Percentiles rank a stretch among this genome's conserved stretches.
Evolutionary conservation across 1,140 invertebrate species (phyloP).

Genomic region (Patella vulgata): DNA sequence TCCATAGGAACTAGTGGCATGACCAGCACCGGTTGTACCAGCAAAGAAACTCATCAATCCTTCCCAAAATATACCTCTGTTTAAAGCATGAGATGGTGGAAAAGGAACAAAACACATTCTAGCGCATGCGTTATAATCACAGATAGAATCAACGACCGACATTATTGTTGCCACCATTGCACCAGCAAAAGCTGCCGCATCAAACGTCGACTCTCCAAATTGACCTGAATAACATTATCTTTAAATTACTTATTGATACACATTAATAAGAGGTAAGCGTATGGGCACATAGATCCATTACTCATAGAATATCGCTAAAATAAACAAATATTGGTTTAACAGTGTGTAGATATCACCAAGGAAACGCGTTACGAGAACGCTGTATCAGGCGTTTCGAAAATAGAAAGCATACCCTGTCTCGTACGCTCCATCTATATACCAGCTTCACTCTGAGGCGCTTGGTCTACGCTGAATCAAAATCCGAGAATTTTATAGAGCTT

Average conservation of each 20-base stretch:
- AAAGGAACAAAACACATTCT: constrained; percentile 38
- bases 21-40: constrained; percentile 81
- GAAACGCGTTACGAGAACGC: no score
- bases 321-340: constrained; percentile 5
- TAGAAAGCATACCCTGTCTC: no score
- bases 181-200: constrained; percentile 38
- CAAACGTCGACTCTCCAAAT: constrained; percentile 46
- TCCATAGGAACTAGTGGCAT: constrained; percentile 84
- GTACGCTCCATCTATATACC: no score
- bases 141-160: constrained; percentile 59
- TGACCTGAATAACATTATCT: constrained; percentile 33
- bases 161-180: constrained; percentile 47
- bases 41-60: constrained; percentile 84
- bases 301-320: constrained; percentile 4
- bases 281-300: no score
- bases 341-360: no score
- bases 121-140: constrained; percentile 56
- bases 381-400: no score
- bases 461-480: no score
- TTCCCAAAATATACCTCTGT: constrained; percentile 77
- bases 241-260: neutral
- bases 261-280: no score
- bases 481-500: no score
- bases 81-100: constrained; percentile 48
- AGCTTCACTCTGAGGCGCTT: no score